phyloP scores from a whole-genome alignment of 2,113 vertebrate genomes.

The Lathamus discolor region DNA sequence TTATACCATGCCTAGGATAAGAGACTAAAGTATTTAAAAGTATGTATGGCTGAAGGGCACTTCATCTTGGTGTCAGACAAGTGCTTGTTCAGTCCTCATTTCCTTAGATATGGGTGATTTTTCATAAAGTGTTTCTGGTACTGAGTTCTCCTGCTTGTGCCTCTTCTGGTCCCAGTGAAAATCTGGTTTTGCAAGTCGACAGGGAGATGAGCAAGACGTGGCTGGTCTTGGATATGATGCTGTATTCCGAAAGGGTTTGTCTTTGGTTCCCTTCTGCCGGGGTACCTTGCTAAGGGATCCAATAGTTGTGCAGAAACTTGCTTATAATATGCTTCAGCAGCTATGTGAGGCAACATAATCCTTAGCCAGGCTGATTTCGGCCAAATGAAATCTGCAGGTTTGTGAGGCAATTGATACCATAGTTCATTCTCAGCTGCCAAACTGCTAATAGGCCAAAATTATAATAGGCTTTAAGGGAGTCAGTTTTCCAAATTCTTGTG shows the following conservation, averaged over 20 bases:
- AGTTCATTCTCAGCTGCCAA: not conserved
- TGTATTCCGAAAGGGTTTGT: not conserved
- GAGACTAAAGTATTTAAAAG: not conserved
- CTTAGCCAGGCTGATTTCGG: no score
- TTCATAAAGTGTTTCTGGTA: not conserved
- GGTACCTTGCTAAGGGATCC: not conserved
- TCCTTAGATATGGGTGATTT: not conserved
- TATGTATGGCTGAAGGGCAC: not conserved
- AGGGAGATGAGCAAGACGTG: not conserved
- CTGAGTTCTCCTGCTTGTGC: not conserved
- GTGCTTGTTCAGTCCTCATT: not conserved
- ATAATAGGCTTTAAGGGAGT: not conserved
- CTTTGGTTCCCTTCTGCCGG: not conserved
- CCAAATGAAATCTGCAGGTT: not conserved
- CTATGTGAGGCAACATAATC: not conserved
- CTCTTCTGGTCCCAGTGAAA: not conserved
- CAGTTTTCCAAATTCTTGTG: not conserved
- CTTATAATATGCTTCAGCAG: not conserved
- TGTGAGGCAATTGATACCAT: not conserved
- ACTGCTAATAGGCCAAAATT: not conserved
- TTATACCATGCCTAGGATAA: not conserved
- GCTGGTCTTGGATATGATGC: not conserved
- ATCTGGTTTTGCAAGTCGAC: not conserved
- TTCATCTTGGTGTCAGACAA: not conserved
- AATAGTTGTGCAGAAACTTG: not conserved